Percentiles rank a stretch among this genome's conserved stretches.
phyloP scores from a whole-genome alignment of 2,888 invertebrate species.

The Cephalotes varians region DNA sequence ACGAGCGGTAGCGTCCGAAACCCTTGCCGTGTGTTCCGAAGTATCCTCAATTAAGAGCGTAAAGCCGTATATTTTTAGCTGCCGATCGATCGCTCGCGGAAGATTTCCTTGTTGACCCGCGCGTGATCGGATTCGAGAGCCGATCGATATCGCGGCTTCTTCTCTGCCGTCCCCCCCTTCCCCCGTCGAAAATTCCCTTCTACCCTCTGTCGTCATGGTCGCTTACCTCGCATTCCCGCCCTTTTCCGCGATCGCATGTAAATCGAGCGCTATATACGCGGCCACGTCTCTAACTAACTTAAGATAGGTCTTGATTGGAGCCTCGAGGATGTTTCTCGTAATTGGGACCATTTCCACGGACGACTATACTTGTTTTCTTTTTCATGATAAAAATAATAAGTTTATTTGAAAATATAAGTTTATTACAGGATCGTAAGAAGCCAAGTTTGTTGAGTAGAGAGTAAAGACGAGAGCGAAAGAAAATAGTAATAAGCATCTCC shows the following conservation, averaged over 20 bases:
- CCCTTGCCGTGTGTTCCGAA: constrained; percentile 56
- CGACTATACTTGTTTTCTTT: background rate
- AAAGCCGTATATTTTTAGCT: constrained; percentile 47
- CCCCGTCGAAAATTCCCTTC: background rate
- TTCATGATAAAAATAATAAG: background rate
- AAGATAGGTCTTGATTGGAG: background rate
- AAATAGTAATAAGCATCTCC: background rate
- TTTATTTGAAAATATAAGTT: background rate
- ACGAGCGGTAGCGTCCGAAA: constrained; percentile 58
- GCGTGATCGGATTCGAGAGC: background rate
- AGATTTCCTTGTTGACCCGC: background rate
- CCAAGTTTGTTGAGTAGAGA: background rate
- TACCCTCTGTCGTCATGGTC: background rate
- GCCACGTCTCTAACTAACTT: background rate
- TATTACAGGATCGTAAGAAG: background rate
- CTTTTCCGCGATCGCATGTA: background rate
- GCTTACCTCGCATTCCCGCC: background rate
- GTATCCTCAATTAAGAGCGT: constrained; percentile 62
- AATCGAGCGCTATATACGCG: background rate
- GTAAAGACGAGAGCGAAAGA: background rate
- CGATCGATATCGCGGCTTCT: background rate
- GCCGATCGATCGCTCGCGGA: constrained; percentile 50
- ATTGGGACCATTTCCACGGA: background rate
- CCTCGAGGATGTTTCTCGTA: background rate
- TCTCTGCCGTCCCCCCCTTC: no score